Evolutionary conservation across 2,113 vertebrate species (phyloP), one percentile per base, ranked within the genome.

Genomic region (Sinocyclocheilus anshuiensis): DNA sequence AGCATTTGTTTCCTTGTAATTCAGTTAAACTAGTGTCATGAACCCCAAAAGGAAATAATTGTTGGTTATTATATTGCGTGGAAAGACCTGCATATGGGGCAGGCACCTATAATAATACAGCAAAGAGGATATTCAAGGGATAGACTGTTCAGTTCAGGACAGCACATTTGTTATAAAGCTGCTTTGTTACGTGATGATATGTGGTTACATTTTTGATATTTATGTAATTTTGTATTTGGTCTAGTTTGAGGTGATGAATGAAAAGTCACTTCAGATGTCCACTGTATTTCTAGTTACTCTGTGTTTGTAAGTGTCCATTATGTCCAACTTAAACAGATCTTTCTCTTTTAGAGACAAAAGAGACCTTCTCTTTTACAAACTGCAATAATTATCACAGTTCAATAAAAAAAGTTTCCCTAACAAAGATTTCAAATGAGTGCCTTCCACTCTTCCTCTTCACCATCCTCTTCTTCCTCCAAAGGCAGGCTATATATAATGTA

Each of bases 41-140:
- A 59, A 86, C 84, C 86, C 81, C 84, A 82, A 57, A 33, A 83
- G 84, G 81, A 91, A 91, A 87, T 89, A 84, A 89, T 89, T 89
- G 80, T 53, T 24, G 81, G 48, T 69, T 87, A 87, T 84, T 88
- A 83, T 76, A 80, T 75, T 55, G 84, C 77, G 84, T 69, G 84
- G 75, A 79, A 75, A 85, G 74, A 78, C 29, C 63, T 77, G 50
- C 42, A 45, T 67, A 81, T 45, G 55, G 55, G 6, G 20, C 55
- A 50, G 48, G 48, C 3, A 50, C 55, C 55, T 22, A 10, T 45
- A 45, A 42, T 20, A 50, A 16, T 59, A 22, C 18, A 59, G 20
- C 55, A 59, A 59, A 22, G 18, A 59, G 6, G 18, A 59, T 22
- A 59, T 22, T 59, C 55, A 59, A 7, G 18, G 20, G 15, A 53